Evolutionary conservation across 1,140 invertebrate species (phyloP), one percentile per base, ranked within the genome.

Genomic region (Eupristina koningsbergeri): DNA sequence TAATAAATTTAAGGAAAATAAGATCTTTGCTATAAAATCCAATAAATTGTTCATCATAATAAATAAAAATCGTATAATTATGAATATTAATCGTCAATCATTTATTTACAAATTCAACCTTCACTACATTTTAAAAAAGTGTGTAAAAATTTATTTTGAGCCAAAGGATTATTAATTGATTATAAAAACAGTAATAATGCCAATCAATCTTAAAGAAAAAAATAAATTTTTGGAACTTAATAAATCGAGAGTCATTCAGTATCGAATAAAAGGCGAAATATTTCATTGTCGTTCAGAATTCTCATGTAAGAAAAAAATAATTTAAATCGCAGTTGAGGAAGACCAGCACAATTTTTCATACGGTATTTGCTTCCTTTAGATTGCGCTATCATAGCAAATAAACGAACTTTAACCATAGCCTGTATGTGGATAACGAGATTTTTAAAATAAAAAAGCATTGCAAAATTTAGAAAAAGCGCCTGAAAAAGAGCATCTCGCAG

Each of bases 341-440:
- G 36, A 19, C 15, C 47, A 22, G 50, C n/a, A n/a, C n/a, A n/a
- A 64, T 41, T 39, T 64, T 78, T 63, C 22, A 31, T 45, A 64
- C 39, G 31, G n/a, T n/a, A 67, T 34, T 45, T 29, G 78, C 78
- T 69, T 50, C 15, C 34, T 45, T 15, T 2, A 47, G 3, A 74
- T 61, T 22, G 53, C 53, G 45, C 22, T 63, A 74, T 81, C 53
- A 29, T 41, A 29, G n/a, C 26, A 75, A 81, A 81, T 63, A 69
- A 76, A 69, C 69, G 45, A 74, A 47, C 45, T 45, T 61, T 41
- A 34, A 73, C 50, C n/a, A 45, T 19, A 45, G 47, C 11, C 41
- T 36, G 19, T 22, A n/a, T 76, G 34, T 19, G 1, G 81, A 19
- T 77, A 82, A 82, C 50, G 81, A 82, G 81, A 82, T 82, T 76